These are phyloP conservation scores for Aphis gossypii DNA, from an alignment of 1,140 invertebrate genomes.

Conservation along the genomic window DNA sequence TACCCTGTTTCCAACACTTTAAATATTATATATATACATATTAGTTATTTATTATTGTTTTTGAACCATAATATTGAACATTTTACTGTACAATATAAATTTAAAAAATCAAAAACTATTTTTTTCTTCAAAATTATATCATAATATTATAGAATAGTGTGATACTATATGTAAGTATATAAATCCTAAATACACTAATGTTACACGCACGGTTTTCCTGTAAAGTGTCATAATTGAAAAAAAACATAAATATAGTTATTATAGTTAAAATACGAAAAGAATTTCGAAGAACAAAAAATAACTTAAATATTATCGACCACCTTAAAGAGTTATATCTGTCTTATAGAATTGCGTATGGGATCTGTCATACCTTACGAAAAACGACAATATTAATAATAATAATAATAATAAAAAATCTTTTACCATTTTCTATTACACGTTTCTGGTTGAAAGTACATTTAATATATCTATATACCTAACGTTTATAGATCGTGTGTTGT, in stretches of 20 bases:
- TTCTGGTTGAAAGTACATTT: background rate
- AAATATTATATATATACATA: background rate
- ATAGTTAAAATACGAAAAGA: background rate
- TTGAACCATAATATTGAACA: background rate
- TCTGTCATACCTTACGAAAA: background rate
- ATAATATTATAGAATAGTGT: background rate
- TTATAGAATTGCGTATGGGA: background rate
- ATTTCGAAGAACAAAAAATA: background rate
- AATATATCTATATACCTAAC: background rate
- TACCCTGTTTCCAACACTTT: background rate
- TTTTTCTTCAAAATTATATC: too few relatives aligned
- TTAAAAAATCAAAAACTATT: background rate
- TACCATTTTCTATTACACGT: background rate
- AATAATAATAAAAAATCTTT: background rate
- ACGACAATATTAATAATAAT: background rate
- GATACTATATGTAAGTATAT: background rate
- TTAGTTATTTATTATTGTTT: background rate
- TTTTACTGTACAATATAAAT: background rate
- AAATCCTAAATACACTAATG: background rate
- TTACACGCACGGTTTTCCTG: background rate
- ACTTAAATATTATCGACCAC: background rate
- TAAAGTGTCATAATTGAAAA: background rate
- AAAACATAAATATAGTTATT: background rate
- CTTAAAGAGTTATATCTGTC: constrained; percentile 1
- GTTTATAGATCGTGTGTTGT: constrained; percentile 7